A percentile compares a stretch with the other conserved stretches of the same genome.
phyloP scores from a whole-genome alignment of 2,113 vertebrate species.

The Prolemur simus region DNA sequence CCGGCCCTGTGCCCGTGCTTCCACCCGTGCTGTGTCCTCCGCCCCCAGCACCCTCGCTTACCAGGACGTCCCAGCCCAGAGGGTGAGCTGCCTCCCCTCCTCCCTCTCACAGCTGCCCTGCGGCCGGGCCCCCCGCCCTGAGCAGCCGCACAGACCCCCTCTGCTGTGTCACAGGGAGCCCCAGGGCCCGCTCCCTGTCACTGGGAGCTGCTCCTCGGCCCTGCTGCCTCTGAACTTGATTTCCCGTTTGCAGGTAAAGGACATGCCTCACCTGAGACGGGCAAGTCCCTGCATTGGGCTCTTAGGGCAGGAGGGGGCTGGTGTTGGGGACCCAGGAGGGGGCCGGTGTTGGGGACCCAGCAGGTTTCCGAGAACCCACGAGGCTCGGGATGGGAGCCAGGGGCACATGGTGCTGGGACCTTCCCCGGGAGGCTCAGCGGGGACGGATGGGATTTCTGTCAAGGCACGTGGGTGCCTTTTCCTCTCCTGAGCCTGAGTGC shows the following conservation, averaged over 20 bases:
- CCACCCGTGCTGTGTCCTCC: not conserved
- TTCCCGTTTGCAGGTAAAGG: not conserved
- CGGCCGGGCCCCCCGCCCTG: rapidly evolving
- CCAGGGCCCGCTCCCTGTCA: not conserved
- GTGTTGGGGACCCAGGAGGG: not conserved
- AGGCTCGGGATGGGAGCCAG: not conserved
- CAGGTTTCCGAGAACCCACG: not conserved
- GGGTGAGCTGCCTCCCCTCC: too few relatives aligned
- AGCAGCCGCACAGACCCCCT: rapidly evolving
- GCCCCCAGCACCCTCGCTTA: not conserved
- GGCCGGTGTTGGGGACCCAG: not conserved
- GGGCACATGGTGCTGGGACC: not conserved
- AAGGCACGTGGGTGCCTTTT: rapidly evolving
- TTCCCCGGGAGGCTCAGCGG: not conserved
- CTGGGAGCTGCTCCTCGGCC: not conserved
- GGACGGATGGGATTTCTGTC: not conserved
- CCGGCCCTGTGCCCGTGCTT: rapidly evolving
- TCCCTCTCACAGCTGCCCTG: rapidly evolving
- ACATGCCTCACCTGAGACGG: rapidly evolving
- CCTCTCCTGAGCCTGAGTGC: rapidly evolving
- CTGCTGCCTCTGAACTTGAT: not conserved
- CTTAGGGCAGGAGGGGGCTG: not conserved
- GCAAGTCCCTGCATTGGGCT: not conserved
- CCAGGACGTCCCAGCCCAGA: rapidly evolving
- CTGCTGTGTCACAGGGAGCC: not conserved